Conservation (phyloP, 2,113 vertebrate species). For the Malurus alboscapulatus region DNA sequence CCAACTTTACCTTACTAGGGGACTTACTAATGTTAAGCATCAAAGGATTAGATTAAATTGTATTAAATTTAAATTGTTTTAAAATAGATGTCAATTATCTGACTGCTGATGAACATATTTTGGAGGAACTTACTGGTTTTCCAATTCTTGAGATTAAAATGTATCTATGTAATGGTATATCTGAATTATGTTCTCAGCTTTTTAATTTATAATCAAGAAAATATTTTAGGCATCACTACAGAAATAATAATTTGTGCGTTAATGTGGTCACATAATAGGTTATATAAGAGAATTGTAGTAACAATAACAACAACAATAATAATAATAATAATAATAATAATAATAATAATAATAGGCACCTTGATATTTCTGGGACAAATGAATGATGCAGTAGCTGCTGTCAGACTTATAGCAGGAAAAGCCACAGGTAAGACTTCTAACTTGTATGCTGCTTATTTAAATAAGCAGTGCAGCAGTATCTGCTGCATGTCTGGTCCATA, state of each 20-base stretch:
- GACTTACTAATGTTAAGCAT: background rate
- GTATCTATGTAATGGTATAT: background rate
- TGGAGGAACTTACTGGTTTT: background rate
- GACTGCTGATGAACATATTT: background rate
- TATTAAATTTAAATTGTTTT: background rate
- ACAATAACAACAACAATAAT: background rate
- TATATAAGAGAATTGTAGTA: background rate
- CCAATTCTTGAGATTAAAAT: background rate
- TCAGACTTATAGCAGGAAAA: background rate
- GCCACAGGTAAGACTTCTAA: background rate
- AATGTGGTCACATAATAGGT: background rate
- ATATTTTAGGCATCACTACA: background rate
- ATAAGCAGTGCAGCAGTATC: too few relatives aligned
- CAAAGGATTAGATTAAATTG: background rate
- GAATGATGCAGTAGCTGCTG: background rate
- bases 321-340: background rate
- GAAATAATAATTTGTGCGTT: background rate
- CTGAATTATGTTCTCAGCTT: background rate
- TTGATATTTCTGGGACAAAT: background rate
- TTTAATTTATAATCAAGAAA: background rate
- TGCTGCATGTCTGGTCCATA: background rate
- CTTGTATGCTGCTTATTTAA: fast-evolving
- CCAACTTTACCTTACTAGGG: background rate
- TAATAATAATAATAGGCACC: background rate
- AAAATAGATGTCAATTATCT: background rate